Evolutionary conservation across 2,888 invertebrate species (phyloP).

Genomic region (Gerosis bhagava): DNA sequence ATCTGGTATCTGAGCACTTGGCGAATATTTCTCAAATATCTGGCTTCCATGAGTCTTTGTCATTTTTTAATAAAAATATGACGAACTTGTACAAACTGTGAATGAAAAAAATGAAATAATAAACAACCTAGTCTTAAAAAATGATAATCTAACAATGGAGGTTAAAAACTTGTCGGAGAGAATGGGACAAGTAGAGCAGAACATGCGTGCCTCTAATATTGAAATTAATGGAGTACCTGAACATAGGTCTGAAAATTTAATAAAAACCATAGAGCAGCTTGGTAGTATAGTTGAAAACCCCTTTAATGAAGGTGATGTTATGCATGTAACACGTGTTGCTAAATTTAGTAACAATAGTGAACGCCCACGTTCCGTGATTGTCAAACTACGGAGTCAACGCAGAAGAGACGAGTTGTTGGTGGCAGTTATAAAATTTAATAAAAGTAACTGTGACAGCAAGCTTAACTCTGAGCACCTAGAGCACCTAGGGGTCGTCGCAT

Average conservation of each 20-base stretch:
- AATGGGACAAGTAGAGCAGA: neutral
- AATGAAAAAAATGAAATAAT: slow-evolving; percentile 10
- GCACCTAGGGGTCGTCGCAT: neutral
- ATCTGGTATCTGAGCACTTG: neutral
- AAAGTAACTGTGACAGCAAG: neutral
- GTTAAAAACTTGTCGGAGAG: neutral
- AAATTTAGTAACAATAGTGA: slow-evolving; percentile 17
- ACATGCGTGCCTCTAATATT: neutral
- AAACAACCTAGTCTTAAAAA: neutral
- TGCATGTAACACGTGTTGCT: slow-evolving; percentile 13
- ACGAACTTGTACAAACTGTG: slow-evolving; percentile 1
- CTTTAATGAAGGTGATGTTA: neutral
- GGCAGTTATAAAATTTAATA: slow-evolving; percentile 13
- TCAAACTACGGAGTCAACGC: slow-evolving; percentile 15
- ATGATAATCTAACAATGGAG: slow-evolving; percentile 1
- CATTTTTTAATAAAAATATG: slow-evolving; percentile 9
- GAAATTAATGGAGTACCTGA: slow-evolving; percentile 10
- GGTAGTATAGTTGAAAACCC: neutral
- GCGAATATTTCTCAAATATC: neutral
- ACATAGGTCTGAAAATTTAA: slow-evolving; percentile 6
- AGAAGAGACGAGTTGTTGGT: slow-evolving; percentile 13
- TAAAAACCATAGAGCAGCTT: slow-evolving; percentile 8
- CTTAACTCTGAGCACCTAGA: slow-evolving; percentile 29
- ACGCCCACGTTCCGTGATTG: slow-evolving; percentile 14
- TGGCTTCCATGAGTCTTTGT: slow-evolving; percentile 6